Evolutionary conservation across 2,797 vertebrate species (phyloP), one percentile per base, ranked within the genome.

Genomic region (Pelobates cultripes): DNA sequence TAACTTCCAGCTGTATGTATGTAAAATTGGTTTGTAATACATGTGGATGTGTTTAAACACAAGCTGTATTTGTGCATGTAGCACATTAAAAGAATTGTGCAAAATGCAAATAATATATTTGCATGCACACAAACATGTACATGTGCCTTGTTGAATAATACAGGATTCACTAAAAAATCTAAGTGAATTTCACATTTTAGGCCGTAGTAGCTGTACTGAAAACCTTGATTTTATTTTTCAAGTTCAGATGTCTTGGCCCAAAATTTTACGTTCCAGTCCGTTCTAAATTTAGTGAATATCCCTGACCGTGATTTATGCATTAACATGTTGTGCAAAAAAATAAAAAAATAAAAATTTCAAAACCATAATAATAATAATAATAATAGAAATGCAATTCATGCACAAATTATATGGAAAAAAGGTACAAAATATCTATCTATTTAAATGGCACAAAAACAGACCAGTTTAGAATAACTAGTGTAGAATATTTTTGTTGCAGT

Each of bases 1-100:
- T 81, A 64, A 75, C 75, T 76, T 61, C 47, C 61, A 64, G n/a
- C 61, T 57, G 55, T 6, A 3, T 80, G 67, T 81, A 75, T 70
- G 68, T 43, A 68, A 47, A 53, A 28, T 80, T n/a, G 5, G 70
- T 74, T 80, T 68, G 41, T 80, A 80, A 69, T 71, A 47, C 3
- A 47, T 74, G 71, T 80, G 68, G 61, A 70, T 17, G 67, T 44
- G 61, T 28, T 17, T 17, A 4, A 2, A 3, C 6, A 64, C 10
- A 7, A 5, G 14, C 17, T 64, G 61, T 64, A 6, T 64, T 64
- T 17, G 61, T 64, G n/a, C 6, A 4, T 64, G 6, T 7, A 14
- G 61, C n/a, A 28, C 10, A 60, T 64, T 17, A 64, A 64, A 57
- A 57, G 8, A 57, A 12, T 14, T 57, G 9, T 57, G 28, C 28